Conservation (phyloP, 2,797 vertebrate genomes). For the Sebastes kiyomatsui region DNA sequence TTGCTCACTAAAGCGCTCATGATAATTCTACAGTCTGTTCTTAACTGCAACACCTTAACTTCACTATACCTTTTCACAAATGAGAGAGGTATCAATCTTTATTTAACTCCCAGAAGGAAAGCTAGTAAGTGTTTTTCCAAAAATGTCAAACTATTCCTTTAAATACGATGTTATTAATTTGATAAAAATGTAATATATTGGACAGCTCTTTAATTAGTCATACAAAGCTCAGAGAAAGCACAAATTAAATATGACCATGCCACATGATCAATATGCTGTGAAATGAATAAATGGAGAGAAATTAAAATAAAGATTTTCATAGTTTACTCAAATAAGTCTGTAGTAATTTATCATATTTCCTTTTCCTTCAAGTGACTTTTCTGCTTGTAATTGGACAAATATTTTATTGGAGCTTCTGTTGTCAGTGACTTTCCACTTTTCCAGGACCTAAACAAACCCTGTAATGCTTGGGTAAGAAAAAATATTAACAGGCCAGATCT, state of each 20-base stretch:
- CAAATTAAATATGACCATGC: not conserved
- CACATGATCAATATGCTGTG: not conserved
- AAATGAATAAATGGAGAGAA: not conserved
- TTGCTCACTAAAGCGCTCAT: not conserved
- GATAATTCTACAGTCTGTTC: not conserved
- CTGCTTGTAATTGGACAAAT: not conserved
- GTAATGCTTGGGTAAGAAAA: conserved; percentile 10
- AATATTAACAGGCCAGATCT: conserved; percentile 20
- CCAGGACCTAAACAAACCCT: conserved; percentile 18
- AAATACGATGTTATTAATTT: not conserved
- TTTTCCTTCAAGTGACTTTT: not conserved
- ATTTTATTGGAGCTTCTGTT: not conserved
- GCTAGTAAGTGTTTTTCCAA: not conserved
- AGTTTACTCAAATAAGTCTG: not conserved
- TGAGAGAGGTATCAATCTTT: not conserved
- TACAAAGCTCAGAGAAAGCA: not conserved
- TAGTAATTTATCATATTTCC: not conserved
- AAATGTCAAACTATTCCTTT: not conserved
- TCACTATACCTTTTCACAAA: not conserved
- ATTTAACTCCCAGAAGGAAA: not conserved
- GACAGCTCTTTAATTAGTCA: not conserved
- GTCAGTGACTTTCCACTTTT: not conserved
- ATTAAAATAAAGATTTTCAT: not conserved
- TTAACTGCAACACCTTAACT: not conserved
- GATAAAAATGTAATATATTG: not conserved